Conservation (phyloP, 2,888 invertebrate genomes). For the Meiosimyza platycephala region DNA sequence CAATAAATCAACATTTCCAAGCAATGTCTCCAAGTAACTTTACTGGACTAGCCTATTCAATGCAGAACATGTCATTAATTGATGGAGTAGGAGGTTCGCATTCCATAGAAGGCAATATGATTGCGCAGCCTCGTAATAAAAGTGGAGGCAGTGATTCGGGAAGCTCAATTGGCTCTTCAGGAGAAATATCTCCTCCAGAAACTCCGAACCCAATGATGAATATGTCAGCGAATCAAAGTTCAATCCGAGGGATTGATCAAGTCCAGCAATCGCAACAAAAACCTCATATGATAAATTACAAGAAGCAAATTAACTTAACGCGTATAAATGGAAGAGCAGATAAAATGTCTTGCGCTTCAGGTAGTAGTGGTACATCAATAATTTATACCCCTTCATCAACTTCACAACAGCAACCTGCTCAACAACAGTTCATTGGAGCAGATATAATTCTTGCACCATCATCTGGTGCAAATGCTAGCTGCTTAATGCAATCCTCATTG, state of each 20-base stretch:
- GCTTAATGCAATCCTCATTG: constrained; percentile 50
- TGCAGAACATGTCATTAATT: constrained; percentile 62
- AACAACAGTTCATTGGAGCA: constrained; percentile 46
- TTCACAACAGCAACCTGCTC: constrained; percentile 38
- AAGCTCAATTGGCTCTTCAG: constrained; percentile 66
- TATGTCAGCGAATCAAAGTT: constrained; percentile 46
- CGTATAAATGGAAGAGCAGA: constrained; percentile 63
- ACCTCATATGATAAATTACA: constrained; percentile 60
- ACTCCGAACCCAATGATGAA: constrained; percentile 61
- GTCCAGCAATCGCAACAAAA: constrained; percentile 48
- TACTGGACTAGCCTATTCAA: constrained; percentile 53
- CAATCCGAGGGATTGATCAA: constrained; percentile 48
- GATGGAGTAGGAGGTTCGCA: constrained; percentile 47
- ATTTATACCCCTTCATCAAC: constrained; percentile 53
- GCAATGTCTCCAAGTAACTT: constrained; percentile 52
- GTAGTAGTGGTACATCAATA: constrained; percentile 41
- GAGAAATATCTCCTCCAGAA: constrained; percentile 65
- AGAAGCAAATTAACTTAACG: constrained; percentile 60
- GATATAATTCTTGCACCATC: constrained; percentile 48
- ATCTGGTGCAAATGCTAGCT: constrained; percentile 41
- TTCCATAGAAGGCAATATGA: constrained; percentile 48
- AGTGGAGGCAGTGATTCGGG: constrained; percentile 65
- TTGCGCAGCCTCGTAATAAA: constrained; percentile 53
- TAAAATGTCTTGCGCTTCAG: constrained; percentile 48
- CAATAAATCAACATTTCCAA: constrained; percentile 58